Evolutionary conservation across 2,797 vertebrate species (phyloP), one percentile per base, ranked within the genome.

Genomic region (Lophius americanus): DNA sequence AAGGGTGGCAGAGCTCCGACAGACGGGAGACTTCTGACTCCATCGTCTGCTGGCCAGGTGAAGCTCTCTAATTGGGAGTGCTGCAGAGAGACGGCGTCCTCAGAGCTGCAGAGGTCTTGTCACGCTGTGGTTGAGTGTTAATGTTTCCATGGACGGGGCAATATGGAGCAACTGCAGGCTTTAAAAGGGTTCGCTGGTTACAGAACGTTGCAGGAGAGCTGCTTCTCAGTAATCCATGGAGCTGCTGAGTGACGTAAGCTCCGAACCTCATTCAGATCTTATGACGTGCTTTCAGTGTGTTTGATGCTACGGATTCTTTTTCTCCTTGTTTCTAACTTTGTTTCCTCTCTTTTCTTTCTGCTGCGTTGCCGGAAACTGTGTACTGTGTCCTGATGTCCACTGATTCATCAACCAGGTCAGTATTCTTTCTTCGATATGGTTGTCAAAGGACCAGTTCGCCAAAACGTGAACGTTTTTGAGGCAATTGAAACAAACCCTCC

Each of bases 1-100:
- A 85, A 79, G 23, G 68, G 69, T 59, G 56, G 55, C 35, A 23
- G 80, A 9, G 51, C 60, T 73, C 80, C 88, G 89, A 88, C 87
- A 86, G 84, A 87, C 82, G 73, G 72, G 82, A 33, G 43, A 58
- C 70, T 68, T 78, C 67, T 68, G 61, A 75, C 53, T 53, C 44
- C 36, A 57, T 65, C 44, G 74, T 78, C 52, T 53, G 47, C 82
- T 67, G 82, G 69, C 58, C 82, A 89, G 86, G 88, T 92, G 87
- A 87, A 85, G 85, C 69, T 70, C 46, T 79, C 86, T 93, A 92
- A 93, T 92, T 93, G 86, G 90, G 75, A 61, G 11, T 51, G 48
- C 54, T 64, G 75, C 68, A 47, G 59, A 70, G 62, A 82, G 60
- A 41, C 71, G 41, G 74, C 38, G 46, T 60, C 44, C 1, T n/a